Evolutionary conservation across 2,797 vertebrate species (phyloP).

Genomic region (Sebastes baramenuke): DNA sequence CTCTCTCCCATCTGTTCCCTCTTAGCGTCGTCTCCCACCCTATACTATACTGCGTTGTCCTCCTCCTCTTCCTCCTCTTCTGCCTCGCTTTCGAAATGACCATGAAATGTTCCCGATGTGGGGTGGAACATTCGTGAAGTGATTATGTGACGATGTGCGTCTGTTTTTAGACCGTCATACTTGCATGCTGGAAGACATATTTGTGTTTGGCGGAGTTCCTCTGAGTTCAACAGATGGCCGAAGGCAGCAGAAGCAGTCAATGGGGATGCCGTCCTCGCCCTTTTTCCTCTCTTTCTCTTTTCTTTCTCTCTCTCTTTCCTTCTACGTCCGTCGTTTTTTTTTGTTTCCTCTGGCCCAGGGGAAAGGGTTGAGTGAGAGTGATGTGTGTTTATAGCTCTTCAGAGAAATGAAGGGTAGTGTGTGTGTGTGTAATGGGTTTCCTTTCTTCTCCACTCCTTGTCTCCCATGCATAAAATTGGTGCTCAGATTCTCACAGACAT

Average conservation of each 20-base stretch:
- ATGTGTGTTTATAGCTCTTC: constrained; percentile 57
- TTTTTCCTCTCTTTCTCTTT: not conserved
- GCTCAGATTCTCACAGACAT: constrained; percentile 5
- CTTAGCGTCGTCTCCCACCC: not conserved
- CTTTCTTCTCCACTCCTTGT: constrained; percentile 54
- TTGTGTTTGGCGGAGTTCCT: constrained; percentile 5
- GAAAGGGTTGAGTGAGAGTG: constrained; percentile 22
- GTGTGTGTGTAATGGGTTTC: constrained; percentile 49
- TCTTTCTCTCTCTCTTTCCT: not conserved
- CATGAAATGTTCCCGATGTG: not conserved
- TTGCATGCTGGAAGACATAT: constrained; percentile 12
- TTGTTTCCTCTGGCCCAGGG: not conserved
- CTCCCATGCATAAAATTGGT: constrained; percentile 67
- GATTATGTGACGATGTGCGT: not conserved
- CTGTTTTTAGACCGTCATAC: constrained; percentile 22
- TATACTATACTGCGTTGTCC: not conserved
- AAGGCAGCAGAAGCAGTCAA: constrained; percentile 1
- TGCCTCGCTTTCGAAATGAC: not conserved
- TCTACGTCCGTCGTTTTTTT: constrained; percentile 1
- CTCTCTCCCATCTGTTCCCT: not conserved
- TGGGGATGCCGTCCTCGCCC: constrained; percentile 16
- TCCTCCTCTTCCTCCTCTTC: not conserved
- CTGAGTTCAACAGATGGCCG: constrained; percentile 12
- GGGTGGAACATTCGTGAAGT: not conserved
- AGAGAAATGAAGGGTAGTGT: constrained; percentile 44